phyloP scores from a whole-genome alignment of 1,140 invertebrate genomes.

The Leptinotarsa lineolata region DNA sequence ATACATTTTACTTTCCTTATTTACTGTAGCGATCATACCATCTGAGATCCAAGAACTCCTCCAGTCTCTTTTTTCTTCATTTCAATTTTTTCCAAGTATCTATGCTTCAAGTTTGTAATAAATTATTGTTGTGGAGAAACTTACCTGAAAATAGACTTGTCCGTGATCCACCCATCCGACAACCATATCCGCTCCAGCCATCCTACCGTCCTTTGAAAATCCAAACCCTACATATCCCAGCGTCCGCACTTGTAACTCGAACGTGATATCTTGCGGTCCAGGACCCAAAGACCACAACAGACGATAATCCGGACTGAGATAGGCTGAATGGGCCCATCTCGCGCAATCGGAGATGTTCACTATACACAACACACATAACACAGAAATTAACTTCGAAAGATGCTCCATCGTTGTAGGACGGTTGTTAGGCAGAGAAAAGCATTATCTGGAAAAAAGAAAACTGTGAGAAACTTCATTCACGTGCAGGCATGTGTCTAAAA shows the following conservation, averaged over 20 bases:
- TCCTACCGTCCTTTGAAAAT: constrained; percentile 74
- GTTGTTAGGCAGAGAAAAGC: background rate
- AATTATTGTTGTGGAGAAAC: constrained; percentile 32
- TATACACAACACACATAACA: constrained; percentile 48
- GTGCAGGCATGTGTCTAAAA: too few relatives aligned
- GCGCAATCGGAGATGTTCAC: constrained; percentile 42
- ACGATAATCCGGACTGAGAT: constrained; percentile 53
- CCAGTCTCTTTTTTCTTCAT: too few relatives aligned
- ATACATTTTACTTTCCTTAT: too few relatives aligned
- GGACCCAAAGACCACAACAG: constrained; percentile 55
- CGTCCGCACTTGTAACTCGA: constrained; percentile 78
- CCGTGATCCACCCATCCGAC: constrained; percentile 74
- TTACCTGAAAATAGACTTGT: constrained; percentile 72
- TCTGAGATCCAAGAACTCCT: too few relatives aligned
- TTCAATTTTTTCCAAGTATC: too few relatives aligned
- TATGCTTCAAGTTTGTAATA: too few relatives aligned
- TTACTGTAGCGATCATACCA: too few relatives aligned
- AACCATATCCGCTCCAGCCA: constrained; percentile 71
- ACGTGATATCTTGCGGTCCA: constrained; percentile 68
- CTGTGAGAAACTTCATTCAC: too few relatives aligned
- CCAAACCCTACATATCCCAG: constrained; percentile 81
- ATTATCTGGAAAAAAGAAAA: constrained; percentile 11
- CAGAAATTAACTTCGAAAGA: constrained; percentile 35
- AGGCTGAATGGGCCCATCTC: constrained; percentile 54
- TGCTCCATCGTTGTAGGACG: background rate